Evolutionary conservation across 2,888 invertebrate species (phyloP).

Genomic region (Drosophila rubida): DNA sequence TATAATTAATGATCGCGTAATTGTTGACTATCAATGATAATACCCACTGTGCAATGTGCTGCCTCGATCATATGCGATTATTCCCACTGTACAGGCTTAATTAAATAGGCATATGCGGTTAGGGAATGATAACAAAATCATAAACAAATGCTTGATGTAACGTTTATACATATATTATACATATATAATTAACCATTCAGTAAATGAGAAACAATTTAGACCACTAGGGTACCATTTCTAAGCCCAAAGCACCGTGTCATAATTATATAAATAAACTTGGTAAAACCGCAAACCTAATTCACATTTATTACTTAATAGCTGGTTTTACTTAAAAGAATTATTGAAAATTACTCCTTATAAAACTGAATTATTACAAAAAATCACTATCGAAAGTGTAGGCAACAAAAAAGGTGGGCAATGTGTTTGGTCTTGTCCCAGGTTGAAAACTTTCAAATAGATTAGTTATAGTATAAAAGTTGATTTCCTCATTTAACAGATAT

Average conservation of each 20-base stretch:
- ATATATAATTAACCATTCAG: conserved; percentile 5
- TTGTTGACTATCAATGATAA: conserved; percentile 1
- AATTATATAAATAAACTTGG: background rate
- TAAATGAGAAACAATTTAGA: conserved; percentile 4
- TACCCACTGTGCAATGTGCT: background rate
- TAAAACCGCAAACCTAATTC: background rate
- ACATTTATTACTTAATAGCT: background rate
- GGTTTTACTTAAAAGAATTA: background rate
- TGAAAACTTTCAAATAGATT: conserved; percentile 22
- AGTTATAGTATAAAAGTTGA: background rate
- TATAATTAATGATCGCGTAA: background rate
- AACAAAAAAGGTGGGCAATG: conserved; percentile 4
- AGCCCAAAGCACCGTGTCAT: background rate
- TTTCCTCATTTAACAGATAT: background rate
- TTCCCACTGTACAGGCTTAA: conserved; percentile 25
- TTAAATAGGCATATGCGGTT: conserved; percentile 25
- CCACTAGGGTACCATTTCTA: background rate
- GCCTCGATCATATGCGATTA: background rate
- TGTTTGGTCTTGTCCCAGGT: conserved; percentile 35
- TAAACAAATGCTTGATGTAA: conserved; percentile 39
- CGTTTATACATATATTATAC: conserved; percentile 3
- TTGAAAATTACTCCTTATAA: background rate
- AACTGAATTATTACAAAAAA: background rate
- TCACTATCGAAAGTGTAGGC: background rate
- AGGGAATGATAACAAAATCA: conserved; percentile 29